A percentile compares a stretch with the other conserved stretches of the same genome.
Conservation (phyloP, 2,888 invertebrate genomes). For the Tinea pellionella region DNA sequence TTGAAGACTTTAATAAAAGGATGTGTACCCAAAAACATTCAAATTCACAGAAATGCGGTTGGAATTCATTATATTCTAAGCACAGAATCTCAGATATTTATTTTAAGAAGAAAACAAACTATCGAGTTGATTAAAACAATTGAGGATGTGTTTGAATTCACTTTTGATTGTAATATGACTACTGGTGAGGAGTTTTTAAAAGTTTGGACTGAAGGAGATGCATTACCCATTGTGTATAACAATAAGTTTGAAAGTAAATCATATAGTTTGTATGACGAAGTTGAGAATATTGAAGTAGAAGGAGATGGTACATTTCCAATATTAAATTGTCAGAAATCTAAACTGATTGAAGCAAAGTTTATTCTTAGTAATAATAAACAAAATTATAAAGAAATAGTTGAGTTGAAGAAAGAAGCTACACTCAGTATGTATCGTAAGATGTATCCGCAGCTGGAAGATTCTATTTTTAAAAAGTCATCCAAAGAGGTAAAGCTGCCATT, state of each 20-base stretch:
- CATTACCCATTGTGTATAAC: conserved; percentile 44
- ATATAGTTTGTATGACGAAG: too few species aligned
- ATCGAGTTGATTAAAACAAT: conserved; percentile 29
- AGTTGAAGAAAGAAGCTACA: conserved; percentile 35
- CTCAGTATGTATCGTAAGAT: conserved; percentile 31
- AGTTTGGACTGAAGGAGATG: conserved; percentile 37
- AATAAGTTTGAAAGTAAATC: conserved; percentile 31
- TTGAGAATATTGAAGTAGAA: background rate
- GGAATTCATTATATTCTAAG: conserved; percentile 41
- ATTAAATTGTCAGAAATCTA: conserved; percentile 23
- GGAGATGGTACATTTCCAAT: background rate
- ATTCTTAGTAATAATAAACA: conserved; percentile 36
- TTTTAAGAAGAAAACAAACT: conserved; percentile 32
- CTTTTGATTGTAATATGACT: conserved; percentile 32
- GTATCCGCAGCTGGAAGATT: conserved; percentile 29
- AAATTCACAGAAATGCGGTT: conserved; percentile 32
- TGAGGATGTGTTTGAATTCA: conserved; percentile 31
- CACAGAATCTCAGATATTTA: conserved; percentile 28
- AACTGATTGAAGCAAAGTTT: conserved; percentile 42
- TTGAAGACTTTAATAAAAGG: conserved; percentile 27
- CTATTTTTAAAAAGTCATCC: conserved; percentile 25
- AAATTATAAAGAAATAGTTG: conserved; percentile 29
- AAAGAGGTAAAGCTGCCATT: conserved; percentile 36
- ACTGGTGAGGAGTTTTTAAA: conserved; percentile 35
- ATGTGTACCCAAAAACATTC: conserved; percentile 25